Evolutionary conservation across 64 coral and sea anemone genomes (phyloP).

Genomic region (Montipora sp.): DNA sequence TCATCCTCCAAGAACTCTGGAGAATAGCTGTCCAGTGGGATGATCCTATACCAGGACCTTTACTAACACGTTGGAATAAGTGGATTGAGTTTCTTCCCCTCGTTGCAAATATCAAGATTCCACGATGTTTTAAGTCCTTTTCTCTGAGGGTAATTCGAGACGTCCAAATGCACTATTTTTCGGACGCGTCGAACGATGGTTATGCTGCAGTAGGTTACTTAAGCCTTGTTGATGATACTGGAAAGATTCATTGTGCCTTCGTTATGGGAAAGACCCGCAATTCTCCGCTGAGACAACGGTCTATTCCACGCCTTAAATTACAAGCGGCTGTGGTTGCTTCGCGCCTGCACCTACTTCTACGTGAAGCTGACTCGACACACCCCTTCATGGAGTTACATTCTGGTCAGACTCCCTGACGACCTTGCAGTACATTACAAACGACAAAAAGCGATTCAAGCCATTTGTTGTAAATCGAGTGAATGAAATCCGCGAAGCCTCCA

Average conservation of each 20-base stretch:
- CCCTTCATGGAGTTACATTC: neutral
- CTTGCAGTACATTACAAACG: conserved; percentile 39
- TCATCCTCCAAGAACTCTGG: conserved; percentile 51
- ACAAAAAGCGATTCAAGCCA: conserved; percentile 39
- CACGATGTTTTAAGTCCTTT: conserved; percentile 18
- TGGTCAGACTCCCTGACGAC: conserved; percentile 50
- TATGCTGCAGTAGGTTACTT: conserved; percentile 44
- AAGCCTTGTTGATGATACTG: conserved; percentile 15
- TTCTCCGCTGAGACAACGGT: conserved; percentile 26
- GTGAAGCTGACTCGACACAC: neutral
- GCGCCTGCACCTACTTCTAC: neutral
- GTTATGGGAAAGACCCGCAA: conserved; percentile 40
- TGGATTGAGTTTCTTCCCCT: conserved; percentile 10
- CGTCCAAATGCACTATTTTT: conserved; percentile 55
- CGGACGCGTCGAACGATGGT: conserved; percentile 20
- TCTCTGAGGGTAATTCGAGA: neutral
- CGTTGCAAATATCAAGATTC: conserved; percentile 32
- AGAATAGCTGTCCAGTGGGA: conserved; percentile 35
- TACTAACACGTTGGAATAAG: conserved; percentile 3
- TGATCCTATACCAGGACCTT: conserved; percentile 26
- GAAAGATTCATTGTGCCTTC: conserved; percentile 52
- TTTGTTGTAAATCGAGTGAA: conserved; percentile 46
- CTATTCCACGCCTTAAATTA: conserved; percentile 64
- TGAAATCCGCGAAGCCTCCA: conserved; percentile 27
- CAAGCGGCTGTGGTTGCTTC: conserved; percentile 40